These are phyloP conservation scores for Morone chrysops DNA, from an alignment of 2,113 vertebrate genomes.

Conservation along the genomic window DNA sequence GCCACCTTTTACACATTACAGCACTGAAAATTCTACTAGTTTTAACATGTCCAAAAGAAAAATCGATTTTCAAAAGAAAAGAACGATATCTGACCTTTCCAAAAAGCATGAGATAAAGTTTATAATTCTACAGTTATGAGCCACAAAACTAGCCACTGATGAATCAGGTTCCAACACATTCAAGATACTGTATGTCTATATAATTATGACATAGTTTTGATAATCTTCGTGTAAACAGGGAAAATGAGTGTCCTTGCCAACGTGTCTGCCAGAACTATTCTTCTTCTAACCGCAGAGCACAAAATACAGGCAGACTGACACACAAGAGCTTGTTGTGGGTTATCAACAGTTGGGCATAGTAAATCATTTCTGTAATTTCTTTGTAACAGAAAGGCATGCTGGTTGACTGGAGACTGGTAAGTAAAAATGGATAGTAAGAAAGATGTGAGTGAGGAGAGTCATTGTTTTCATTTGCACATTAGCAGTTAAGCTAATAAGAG, in stretches of 20 bases:
- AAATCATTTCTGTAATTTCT: constrained; percentile 6
- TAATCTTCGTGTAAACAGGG: constrained; percentile 7
- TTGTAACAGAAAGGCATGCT: neutral
- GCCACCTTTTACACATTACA: neutral
- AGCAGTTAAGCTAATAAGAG: too few relatives aligned
- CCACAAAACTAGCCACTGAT: neutral
- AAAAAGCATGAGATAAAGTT: too few relatives aligned
- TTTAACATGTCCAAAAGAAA: neutral
- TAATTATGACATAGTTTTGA: constrained; percentile 28
- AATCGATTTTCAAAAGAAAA: neutral
- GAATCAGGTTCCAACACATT: constrained; percentile 32
- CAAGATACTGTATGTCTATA: constrained; percentile 4
- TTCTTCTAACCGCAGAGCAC: neutral
- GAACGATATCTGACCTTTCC: neutral
- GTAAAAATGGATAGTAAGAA: neutral
- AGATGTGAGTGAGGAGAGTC: neutral
- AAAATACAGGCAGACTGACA: neutral
- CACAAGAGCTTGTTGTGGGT: neutral
- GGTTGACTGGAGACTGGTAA: neutral
- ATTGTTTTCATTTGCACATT: too few relatives aligned
- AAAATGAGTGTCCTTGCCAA: constrained; percentile 13
- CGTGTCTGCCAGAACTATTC: neutral
- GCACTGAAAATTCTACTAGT: too few relatives aligned
- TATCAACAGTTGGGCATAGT: neutral
- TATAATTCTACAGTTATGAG: neutral